Percentiles rank a stretch among this genome's conserved stretches.
These are phyloP conservation scores for Solenopsis invicta DNA, from an alignment of 1,140 invertebrate species.

Conservation along the genomic window DNA sequence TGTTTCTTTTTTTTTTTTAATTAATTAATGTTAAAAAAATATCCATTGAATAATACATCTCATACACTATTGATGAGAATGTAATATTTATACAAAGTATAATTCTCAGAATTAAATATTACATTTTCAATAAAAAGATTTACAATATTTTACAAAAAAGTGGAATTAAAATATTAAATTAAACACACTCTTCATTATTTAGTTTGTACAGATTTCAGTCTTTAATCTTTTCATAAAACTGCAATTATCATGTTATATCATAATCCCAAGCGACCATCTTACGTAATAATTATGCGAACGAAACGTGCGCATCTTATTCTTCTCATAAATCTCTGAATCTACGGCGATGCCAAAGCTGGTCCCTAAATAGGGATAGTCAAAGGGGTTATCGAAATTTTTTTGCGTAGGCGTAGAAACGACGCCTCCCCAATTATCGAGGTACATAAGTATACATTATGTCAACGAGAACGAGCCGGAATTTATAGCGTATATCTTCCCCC, in stretches of 20 bases:
- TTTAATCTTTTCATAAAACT: background rate
- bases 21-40: background rate
- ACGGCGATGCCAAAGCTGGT: background rate
- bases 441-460: constrained; percentile 63
- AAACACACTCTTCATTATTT: background rate
- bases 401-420: constrained; percentile 57
- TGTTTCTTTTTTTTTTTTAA: background rate
- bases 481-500: constrained; percentile 20
- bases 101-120: too few relatives aligned
- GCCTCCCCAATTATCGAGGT: constrained; percentile 50
- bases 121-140: too few relatives aligned
- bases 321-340: constrained; percentile 46
- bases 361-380: background rate
- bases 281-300: background rate
- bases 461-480: constrained; percentile 53
- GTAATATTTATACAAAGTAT: background rate
- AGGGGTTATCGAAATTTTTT: constrained; percentile 29
- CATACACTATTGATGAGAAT: background rate
- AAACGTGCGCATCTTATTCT: background rate
- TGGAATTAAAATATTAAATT: background rate
- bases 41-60: background rate
- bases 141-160: background rate
- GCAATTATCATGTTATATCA: background rate
- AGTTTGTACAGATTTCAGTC: background rate
- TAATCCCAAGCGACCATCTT: background rate